Conservation (phyloP, 2,113 vertebrate species). For the Cephalopterus ornatus region DNA sequence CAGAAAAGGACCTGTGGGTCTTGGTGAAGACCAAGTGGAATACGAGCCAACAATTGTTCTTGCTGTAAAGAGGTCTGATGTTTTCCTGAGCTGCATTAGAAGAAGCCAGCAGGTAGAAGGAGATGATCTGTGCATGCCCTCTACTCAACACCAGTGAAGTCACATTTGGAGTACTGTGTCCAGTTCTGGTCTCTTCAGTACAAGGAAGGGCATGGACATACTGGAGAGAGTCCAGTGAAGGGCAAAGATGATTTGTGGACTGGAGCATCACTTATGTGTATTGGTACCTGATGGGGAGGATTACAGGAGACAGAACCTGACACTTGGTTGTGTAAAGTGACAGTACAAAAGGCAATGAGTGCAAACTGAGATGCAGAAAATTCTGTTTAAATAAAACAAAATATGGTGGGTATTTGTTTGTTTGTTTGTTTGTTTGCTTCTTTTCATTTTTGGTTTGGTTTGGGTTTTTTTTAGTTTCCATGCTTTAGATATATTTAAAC, state of each 20-base stretch:
- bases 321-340: neutral
- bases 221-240: neutral
- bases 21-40: neutral
- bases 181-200: neutral
- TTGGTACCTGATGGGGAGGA: neutral
- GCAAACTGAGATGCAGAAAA: neutral
- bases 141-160: neutral
- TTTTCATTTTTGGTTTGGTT: too few species aligned
- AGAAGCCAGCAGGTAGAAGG: neutral
- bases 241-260: neutral
- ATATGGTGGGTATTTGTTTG: too few species aligned
- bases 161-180: neutral
- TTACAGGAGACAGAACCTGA: neutral
- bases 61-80: neutral
- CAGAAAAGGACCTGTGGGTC: neutral
- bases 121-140: neutral
- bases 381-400: neutral
- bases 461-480: neutral
- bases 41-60: neutral
- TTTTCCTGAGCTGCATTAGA: neutral
- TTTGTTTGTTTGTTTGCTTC: too few species aligned
- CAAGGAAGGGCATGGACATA: neutral
- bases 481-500: neutral
- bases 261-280: neutral
- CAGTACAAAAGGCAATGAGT: neutral